Percentiles rank a stretch among this genome's conserved stretches.
These are phyloP conservation scores for Lophius piscatorius DNA, from an alignment of 2,113 vertebrate species.

Conservation along the genomic window DNA sequence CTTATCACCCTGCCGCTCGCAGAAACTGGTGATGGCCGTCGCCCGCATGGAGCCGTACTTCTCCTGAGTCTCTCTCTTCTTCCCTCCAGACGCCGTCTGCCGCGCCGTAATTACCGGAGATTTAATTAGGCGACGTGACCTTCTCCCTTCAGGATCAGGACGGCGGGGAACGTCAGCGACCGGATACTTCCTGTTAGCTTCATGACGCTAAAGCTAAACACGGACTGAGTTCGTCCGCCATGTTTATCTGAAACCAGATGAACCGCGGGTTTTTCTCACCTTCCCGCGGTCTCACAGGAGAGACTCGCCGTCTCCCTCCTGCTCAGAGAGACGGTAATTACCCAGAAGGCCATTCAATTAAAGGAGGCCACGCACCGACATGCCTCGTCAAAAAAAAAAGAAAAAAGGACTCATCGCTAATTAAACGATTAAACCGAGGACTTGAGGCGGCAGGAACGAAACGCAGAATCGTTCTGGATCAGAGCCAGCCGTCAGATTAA, in stretches of 20 bases:
- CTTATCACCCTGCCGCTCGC: too few relatives aligned
- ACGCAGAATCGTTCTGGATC: too few relatives aligned
- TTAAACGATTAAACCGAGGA: slow-evolving; percentile 67
- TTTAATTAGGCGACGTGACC: slow-evolving; percentile 70
- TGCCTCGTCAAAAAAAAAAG: slow-evolving; percentile 26
- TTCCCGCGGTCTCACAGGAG: not conserved
- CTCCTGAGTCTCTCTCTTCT: slow-evolving; percentile 33
- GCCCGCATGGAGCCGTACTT: slow-evolving; percentile 21
- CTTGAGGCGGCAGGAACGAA: slow-evolving; percentile 34
- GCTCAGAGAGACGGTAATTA: slow-evolving; percentile 73
- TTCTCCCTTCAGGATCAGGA: slow-evolving; percentile 38
- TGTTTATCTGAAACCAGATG: too few relatives aligned
- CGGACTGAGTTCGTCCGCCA: too few relatives aligned
- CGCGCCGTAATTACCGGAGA: slow-evolving; percentile 55
- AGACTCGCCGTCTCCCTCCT: slow-evolving; percentile 21
- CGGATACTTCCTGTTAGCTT: slow-evolving; percentile 11
- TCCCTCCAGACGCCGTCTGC: slow-evolving; percentile 47
- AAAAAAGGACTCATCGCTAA: slow-evolving; percentile 61
- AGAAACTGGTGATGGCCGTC: too few relatives aligned
- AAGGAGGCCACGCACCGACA: slow-evolving; percentile 62
- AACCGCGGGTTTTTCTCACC: slow-evolving; percentile 15
- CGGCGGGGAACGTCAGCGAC: too few relatives aligned
- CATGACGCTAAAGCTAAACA: too few relatives aligned
- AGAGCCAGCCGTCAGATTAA: too few relatives aligned
- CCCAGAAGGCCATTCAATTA: slow-evolving; percentile 69